Conservation (phyloP, 2,797 vertebrate genomes). For the Periparus ater region DNA sequence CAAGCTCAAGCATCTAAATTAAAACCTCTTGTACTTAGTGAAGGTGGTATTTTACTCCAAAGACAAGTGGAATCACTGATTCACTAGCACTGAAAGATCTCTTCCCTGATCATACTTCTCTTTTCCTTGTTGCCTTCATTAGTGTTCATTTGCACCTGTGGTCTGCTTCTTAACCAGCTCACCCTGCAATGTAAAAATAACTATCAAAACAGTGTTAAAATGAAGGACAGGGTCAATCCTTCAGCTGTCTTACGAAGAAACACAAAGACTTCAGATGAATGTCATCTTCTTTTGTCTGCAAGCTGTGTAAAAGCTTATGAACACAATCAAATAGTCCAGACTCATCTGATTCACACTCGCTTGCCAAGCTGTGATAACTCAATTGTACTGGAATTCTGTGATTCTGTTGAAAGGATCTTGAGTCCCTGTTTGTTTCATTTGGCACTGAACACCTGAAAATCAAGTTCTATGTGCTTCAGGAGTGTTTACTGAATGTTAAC, state of each 20-base stretch:
- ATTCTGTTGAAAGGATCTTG: background rate
- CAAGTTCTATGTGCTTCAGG: background rate
- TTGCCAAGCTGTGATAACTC: background rate
- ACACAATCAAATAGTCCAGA: background rate
- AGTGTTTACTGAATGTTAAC: background rate
- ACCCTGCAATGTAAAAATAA: background rate
- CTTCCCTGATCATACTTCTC: background rate
- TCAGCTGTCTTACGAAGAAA: background rate
- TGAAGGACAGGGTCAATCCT: background rate
- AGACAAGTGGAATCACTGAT: background rate
- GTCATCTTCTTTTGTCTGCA: background rate
- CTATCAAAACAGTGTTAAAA: background rate
- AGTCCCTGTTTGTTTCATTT: background rate
- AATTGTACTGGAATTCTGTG: background rate
- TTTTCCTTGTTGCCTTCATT: background rate
- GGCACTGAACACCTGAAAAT: background rate
- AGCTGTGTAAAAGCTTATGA: background rate
- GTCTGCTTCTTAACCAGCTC: background rate
- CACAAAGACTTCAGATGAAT: background rate
- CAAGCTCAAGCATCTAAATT: background rate
- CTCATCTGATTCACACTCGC: background rate
- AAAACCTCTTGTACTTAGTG: background rate
- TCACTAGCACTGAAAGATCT: background rate
- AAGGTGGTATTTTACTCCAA: background rate
- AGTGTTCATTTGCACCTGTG: background rate